Evolutionary conservation across 2,113 vertebrate species (phyloP), one percentile per base, ranked within the genome.

Genomic region (Jaculus jaculus): DNA sequence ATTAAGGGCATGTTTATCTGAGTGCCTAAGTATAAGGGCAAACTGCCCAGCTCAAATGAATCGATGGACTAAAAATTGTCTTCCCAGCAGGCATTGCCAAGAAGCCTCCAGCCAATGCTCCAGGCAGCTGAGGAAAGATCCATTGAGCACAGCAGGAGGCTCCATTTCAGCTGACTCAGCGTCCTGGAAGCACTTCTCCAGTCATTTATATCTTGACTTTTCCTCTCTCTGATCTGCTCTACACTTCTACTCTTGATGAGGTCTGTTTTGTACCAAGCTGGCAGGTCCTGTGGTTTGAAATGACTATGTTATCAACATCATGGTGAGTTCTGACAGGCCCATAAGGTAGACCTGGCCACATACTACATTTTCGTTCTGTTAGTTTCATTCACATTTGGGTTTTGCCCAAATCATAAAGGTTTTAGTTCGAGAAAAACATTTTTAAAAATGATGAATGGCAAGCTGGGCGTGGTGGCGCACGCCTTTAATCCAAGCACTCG

Each of bases 31-130:
- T 93, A 87, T 83, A 18, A 73, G 82, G 96, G 96, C 94, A 96
- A 72, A 91, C 87, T 96, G 96, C 96, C 96, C 93, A 96, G 93
- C 78, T 92, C 69, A 94, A 94, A 95, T 95, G 95, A 96, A 97
- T 97, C 74, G n/a, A 96, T 95, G 96, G 92, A 85, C 95, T 95
- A 95, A 96, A 97, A 97, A 96, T 94, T 95, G 95, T 97, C 97
- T 96, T 95, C 93, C 91, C 81, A 34, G 95, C 81, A 91, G 94
- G 42, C 78, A 82, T 71, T 96, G 96, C 95, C 97, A 96, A 95
- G 87, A 60, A 80, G 90, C 79, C 79, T 94, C 61, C 71, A 95
- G 96, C 94, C 94, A 97, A 65, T 0, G 2, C 88, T 96, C 75
- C 74, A 84, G 88, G 95, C 96, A 94, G 82, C 82, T 10, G 65